These are phyloP conservation scores for Nasalis larvatus DNA, from an alignment of 2,113 vertebrate species.

Conservation along the genomic window DNA sequence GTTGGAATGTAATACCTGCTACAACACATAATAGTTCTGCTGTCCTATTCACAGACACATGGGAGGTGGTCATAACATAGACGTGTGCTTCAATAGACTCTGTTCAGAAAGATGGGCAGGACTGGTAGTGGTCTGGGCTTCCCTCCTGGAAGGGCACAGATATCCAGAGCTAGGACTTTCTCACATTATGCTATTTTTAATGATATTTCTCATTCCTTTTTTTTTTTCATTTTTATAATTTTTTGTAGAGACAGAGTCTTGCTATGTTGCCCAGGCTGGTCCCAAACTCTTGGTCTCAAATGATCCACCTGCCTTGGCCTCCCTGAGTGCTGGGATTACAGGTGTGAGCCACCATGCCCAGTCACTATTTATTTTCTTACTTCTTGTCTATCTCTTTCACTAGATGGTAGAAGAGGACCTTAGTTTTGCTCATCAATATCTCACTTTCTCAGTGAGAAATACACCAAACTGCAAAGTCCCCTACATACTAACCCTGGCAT, in stretches of 20 bases:
- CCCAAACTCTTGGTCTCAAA: too few species aligned
- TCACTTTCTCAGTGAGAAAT: background rate
- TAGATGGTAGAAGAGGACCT: background rate
- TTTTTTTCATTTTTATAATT: background rate
- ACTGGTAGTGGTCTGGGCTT: background rate
- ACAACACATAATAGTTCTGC: background rate
- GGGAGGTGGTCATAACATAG: background rate
- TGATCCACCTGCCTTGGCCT: too few species aligned
- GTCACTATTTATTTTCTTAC: background rate
- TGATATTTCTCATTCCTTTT: background rate
- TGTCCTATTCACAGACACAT: background rate
- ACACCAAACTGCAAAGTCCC: background rate
- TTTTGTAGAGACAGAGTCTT: too few species aligned
- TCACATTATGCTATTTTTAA: background rate
- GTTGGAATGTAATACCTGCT: background rate
- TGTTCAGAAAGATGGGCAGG: background rate
- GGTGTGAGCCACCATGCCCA: too few species aligned
- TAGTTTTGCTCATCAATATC: background rate
- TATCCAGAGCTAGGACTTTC: background rate
- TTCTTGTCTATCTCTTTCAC: background rate
- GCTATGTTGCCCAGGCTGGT: too few species aligned
- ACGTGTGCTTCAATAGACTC: background rate
- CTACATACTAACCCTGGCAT: background rate
- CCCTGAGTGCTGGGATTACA: too few species aligned
- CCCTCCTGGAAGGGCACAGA: background rate